Conservation (phyloP, 2,888 invertebrate species). For the Patella pellucida region DNA sequence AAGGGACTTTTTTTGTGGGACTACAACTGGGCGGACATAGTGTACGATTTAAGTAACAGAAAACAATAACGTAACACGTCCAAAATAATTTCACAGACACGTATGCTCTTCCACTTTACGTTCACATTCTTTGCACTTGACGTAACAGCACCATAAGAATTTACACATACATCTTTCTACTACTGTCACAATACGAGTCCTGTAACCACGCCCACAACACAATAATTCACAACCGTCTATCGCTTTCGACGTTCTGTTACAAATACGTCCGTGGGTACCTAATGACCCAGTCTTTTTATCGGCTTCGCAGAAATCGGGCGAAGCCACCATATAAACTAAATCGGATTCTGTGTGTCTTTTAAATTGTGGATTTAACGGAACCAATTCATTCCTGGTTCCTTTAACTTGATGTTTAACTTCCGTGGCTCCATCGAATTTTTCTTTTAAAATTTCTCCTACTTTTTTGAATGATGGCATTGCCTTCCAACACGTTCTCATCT, state of each 20-base stretch:
- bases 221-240: slow-evolving; percentile 90
- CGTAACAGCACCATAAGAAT: slow-evolving; percentile 97
- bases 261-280: slow-evolving; percentile 74
- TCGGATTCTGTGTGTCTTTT: slow-evolving; percentile 90
- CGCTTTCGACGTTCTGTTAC: slow-evolving; percentile 82
- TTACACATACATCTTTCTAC: slow-evolving; percentile 91
- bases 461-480: slow-evolving; percentile 91
- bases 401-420: slow-evolving; percentile 75
- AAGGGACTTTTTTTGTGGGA: slow-evolving; percentile 1
- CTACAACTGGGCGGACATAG: not conserved
- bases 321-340: slow-evolving; percentile 92
- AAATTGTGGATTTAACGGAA: slow-evolving; percentile 73
- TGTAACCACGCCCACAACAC: slow-evolving; percentile 94
- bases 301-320: slow-evolving; percentile 92
- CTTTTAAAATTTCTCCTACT: slow-evolving; percentile 88
- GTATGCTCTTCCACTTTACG: slow-evolving; percentile 83
- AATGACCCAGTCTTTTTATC: slow-evolving; percentile 78
- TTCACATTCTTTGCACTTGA: slow-evolving; percentile 90
- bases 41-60: no score
- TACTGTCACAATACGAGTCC: slow-evolving; percentile 81
- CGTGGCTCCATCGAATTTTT: slow-evolving; percentile 94
- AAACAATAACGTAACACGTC: no score
- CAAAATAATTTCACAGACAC: slow-evolving; percentile 72
- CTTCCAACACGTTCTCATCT: slow-evolving; percentile 95
- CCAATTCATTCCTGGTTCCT: slow-evolving; percentile 73